Conservation (phyloP, 2,888 invertebrate genomes). For the Phlogophora meticulosa region DNA sequence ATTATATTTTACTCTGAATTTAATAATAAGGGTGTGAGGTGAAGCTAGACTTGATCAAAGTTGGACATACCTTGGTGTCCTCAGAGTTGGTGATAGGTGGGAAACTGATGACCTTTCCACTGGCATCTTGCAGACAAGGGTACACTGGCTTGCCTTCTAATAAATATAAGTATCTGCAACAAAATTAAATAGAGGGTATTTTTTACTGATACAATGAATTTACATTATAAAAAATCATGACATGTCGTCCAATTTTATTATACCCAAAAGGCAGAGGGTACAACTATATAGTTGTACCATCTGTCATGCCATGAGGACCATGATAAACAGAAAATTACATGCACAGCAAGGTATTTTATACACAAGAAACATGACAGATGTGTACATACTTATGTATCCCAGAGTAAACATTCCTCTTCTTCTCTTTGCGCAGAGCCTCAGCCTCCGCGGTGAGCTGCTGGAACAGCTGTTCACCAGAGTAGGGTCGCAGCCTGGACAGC, state of each 20-base stretch:
- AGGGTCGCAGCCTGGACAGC: conserved; percentile 91
- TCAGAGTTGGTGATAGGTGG: conserved; percentile 97
- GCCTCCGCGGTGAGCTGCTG: conserved; percentile 94
- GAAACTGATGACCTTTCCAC: conserved; percentile 94
- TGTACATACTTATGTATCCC: conserved; percentile 93
- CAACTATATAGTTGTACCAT: no score
- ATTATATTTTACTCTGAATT: no score
- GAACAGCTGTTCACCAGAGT: conserved; percentile 93
- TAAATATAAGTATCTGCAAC: conserved; percentile 93
- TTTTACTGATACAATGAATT: not conserved
- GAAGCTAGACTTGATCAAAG: no score
- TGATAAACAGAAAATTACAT: no score
- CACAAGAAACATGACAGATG: not conserved
- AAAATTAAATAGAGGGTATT: no score
- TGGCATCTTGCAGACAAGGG: conserved; percentile 93
- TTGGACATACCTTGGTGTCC: conserved; percentile 92
- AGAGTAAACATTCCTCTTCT: conserved; percentile 95
- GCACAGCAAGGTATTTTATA: not conserved
- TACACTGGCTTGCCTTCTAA: conserved; percentile 94
- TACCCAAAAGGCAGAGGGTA: no score
- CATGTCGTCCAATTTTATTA: not conserved
- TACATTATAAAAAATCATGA: not conserved
- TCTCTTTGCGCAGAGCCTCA: conserved; percentile 95
- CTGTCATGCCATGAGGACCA: no score
- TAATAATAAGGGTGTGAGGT: no score